Base-by-base conservation (phyloP, 2,113 vertebrate genomes). In the Taurulus bubalis region DNA sequence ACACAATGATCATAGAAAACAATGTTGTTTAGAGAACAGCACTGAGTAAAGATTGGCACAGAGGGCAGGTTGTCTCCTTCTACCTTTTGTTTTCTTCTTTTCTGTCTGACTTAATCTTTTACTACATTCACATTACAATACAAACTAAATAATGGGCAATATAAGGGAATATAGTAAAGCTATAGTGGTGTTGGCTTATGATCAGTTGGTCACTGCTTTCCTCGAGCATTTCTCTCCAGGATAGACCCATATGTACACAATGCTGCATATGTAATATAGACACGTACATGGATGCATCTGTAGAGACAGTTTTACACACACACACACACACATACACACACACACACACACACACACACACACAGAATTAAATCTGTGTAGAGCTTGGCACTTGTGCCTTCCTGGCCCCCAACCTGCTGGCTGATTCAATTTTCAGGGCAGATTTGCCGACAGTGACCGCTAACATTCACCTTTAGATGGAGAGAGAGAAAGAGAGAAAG, bases 361-460 rank as follows among this genome's bases (percentile, higher is more conserved):
- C 58, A 79, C 38, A 58, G 24, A 91, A 93, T 92, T 89, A 87
- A 91, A 91, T 92, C 87, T 88, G 88, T 66, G 86, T 78, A 75
- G 78, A 71, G 75, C 82, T 91, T 90, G 84, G 88, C 88, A 90
- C 85, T 85, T 67, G 81, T 80, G 84, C 69, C 83, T 91, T 74
- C 45, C 86, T 88, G 90, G 88, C 87, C 89, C 77, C 86, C 85
- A 89, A 92, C 90, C 89, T 87, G 88, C 87, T 87, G 82, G 87
- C 80, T 92, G 90, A 92, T 93, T 92, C 88, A 93, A 92, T 93
- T 93, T 91, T 80, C 86, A 82, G 87, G 88, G 85, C 85, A 83
- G 85, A 90, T 92, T 80, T 90, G 89, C 88, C 73, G 82, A 88
- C 86, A 79, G 73, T 88, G 91, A 92, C 92, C 90, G 86, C 91